Conservation (phyloP, 2,797 vertebrate genomes). For the Tragelaphus oryx region DNA sequence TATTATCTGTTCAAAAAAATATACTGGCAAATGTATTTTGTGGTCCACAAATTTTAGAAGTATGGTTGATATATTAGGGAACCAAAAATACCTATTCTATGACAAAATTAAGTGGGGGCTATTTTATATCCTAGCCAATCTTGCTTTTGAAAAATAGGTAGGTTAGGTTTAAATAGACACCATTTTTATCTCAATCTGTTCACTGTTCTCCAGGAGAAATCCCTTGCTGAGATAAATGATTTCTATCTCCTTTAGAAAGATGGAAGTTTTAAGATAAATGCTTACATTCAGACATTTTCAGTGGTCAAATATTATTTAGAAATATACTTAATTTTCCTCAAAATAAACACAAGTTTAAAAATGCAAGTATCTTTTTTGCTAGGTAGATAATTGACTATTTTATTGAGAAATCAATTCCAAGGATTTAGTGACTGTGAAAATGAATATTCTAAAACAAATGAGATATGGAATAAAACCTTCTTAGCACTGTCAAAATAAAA, state of each 20-base stretch:
- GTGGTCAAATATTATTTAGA: not conserved
- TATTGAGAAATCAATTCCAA: slow-evolving; percentile 43
- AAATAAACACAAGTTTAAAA: slow-evolving; percentile 18
- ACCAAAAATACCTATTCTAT: slow-evolving; percentile 53
- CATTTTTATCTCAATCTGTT: slow-evolving; percentile 63
- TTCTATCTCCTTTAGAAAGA: slow-evolving; percentile 61
- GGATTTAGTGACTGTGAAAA: slow-evolving; percentile 28
- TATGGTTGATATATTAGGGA: slow-evolving; percentile 38
- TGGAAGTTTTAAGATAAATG: not conserved
- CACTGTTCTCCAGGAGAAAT: slow-evolving; percentile 68
- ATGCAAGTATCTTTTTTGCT: slow-evolving; percentile 35
- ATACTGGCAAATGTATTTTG: slow-evolving; percentile 57
- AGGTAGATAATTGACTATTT: slow-evolving; percentile 46
- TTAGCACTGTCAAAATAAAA: not conserved
- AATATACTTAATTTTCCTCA: slow-evolving; percentile 47
- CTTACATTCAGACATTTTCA: not conserved
- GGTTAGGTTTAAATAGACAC: slow-evolving; percentile 54
- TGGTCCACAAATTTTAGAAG: slow-evolving; percentile 53
- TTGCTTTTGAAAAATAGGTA: slow-evolving; percentile 69
- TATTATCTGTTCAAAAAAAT: slow-evolving; percentile 50
- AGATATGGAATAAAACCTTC: not conserved
- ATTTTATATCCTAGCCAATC: slow-evolving; percentile 50
- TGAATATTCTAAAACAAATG: slow-evolving; percentile 38
- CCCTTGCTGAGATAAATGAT: slow-evolving; percentile 68
- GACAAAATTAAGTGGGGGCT: slow-evolving; percentile 72